Conservation (phyloP, 1,140 invertebrate genomes). For the Drosophila sp. region DNA sequence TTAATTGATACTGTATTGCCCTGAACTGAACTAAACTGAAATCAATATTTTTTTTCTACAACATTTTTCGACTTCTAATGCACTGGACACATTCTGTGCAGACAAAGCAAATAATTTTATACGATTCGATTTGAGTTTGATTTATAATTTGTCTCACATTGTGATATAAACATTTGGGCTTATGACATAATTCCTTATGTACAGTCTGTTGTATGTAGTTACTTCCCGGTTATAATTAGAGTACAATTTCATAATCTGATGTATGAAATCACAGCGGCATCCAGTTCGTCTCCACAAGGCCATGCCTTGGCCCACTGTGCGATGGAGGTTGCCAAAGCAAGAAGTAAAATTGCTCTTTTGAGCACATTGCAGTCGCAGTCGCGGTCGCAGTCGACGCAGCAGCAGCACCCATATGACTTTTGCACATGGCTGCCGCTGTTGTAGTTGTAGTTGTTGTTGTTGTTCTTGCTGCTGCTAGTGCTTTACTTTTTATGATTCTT, state of each 20-base stretch:
- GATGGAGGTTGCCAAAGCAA: constrained; percentile 30
- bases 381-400: constrained; percentile 14
- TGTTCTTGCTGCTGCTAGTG: constrained; percentile 47
- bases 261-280: constrained; percentile 26
- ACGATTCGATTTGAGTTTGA: constrained; percentile 39
- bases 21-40: constrained; percentile 14
- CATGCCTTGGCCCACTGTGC: constrained; percentile 53
- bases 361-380: constrained; percentile 15
- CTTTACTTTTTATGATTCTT: constrained; percentile 70
- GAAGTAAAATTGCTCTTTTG: constrained; percentile 43
- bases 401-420: constrained; percentile 46
- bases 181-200: constrained; percentile 3
- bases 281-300: constrained; percentile 28
- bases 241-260: constrained; percentile 24
- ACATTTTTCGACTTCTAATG: constrained; percentile 43
- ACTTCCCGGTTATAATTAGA: constrained; percentile 29
- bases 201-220: constrained; percentile 2
- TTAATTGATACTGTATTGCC: constrained; percentile 36
- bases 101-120: constrained; percentile 10
- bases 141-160: constrained; percentile 43
- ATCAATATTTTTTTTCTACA: constrained; percentile 3
- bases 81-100: constrained; percentile 31
- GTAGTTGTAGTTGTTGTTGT: constrained; percentile 21
- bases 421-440: constrained; percentile 41
- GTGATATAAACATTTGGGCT: constrained; percentile 2